phyloP scores from a whole-genome alignment of 2,797 vertebrate species.

The Poeciliopsis presidionis region DNA sequence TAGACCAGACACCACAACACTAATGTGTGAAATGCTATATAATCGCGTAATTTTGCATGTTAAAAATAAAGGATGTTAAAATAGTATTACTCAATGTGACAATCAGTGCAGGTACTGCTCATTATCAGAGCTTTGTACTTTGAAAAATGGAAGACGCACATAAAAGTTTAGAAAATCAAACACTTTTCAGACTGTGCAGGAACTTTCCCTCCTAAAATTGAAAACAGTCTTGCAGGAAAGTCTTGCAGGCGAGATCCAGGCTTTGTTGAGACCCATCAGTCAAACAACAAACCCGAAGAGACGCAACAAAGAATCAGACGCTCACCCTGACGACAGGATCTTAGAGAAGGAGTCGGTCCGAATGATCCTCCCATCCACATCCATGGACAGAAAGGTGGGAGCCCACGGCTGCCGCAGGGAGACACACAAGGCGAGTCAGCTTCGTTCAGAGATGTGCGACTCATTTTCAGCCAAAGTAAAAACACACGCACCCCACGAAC shows the following conservation, averaged over 20 bases:
- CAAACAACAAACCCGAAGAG: neutral
- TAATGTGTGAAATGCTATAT: neutral
- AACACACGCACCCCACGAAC: no score
- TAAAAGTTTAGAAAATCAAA: neutral
- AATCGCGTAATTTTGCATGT: neutral
- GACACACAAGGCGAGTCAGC: neutral
- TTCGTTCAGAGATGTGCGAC: neutral
- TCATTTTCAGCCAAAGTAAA: neutral
- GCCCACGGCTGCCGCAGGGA: conserved; percentile 76
- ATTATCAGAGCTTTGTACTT: neutral
- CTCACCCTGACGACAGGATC: conserved; percentile 87
- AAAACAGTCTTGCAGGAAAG: neutral
- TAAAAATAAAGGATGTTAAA: neutral
- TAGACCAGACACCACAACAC: neutral
- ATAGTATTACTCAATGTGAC: neutral
- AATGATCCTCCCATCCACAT: conserved; percentile 83
- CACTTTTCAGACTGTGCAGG: neutral
- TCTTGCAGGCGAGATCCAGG: neutral
- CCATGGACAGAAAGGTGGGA: conserved; percentile 86
- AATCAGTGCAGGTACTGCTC: neutral
- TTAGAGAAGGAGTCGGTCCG: conserved; percentile 87
- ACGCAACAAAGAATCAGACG: neutral
- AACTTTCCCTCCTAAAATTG: neutral
- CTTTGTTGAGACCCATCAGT: neutral
- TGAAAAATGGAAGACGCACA: no score